A percentile compares a stretch with the other conserved stretches of the same genome.
These are phyloP conservation scores for Bolinopsis microptera DNA, from an alignment of 37 sponge, comb jelly and placozoan genomes.

Conservation along the genomic window DNA sequence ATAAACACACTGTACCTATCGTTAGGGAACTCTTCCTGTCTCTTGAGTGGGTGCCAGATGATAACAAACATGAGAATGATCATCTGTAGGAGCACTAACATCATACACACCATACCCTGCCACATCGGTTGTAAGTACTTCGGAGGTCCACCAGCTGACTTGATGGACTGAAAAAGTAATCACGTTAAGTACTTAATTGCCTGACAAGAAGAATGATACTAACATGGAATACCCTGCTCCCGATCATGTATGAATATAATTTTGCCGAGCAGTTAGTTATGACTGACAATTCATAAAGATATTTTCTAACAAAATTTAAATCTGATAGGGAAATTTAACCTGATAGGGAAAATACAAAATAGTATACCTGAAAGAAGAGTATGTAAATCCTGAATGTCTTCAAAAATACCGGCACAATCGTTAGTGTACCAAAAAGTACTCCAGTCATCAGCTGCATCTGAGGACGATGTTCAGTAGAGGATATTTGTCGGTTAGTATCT, in stretches of 20 bases:
- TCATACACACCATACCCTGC: not conserved
- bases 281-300: too few species aligned
- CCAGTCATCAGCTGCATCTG: not conserved
- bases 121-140: not conserved
- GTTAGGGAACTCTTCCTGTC: not conserved
- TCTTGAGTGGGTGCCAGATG: not conserved
- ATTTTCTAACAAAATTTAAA: too few species aligned
- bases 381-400: not conserved
- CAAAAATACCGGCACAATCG: not conserved
- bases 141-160: not conserved
- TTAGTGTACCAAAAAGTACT: not conserved
- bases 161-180: not conserved
- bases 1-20: not conserved
- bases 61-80: not conserved
- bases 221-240: too few species aligned
- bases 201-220: too few species aligned
- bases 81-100: not conserved
- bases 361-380: not conserved
- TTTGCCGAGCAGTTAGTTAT: too few species aligned
- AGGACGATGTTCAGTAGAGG: too few species aligned
- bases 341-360: too few species aligned
- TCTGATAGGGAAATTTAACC: too few species aligned
- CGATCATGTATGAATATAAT: too few species aligned
- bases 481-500: too few species aligned
- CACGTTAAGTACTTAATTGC: too few species aligned